Evolutionary conservation across 2,797 vertebrate genomes (phyloP).

Genomic region (Tauraco hartlaubi): DNA sequence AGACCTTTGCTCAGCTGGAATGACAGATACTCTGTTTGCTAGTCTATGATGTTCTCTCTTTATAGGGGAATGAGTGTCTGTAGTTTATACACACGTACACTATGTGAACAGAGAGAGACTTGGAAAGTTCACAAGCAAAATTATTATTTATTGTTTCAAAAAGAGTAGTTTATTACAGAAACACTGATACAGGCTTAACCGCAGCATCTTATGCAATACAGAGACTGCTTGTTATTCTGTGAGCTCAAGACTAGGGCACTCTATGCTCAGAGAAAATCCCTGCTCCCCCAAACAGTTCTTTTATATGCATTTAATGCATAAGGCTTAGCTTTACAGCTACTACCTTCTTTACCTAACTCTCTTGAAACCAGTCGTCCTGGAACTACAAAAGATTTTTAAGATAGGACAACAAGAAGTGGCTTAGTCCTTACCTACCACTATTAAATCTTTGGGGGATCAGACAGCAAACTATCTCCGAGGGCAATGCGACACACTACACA

Average conservation of each 20-base stretch:
- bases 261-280: slow-evolving; percentile 1
- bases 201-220: slow-evolving; percentile 40
- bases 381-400: slow-evolving; percentile 23
- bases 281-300: neutral
- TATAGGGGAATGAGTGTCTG: slow-evolving; percentile 40
- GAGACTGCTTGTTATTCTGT: slow-evolving; percentile 40
- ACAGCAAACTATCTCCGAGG: slow-evolving; percentile 18
- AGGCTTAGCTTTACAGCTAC: neutral
- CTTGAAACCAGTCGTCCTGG: neutral
- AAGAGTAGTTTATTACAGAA: slow-evolving; percentile 42
- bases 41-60: slow-evolving; percentile 70
- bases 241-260: slow-evolving; percentile 1
- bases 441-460: slow-evolving; percentile 26
- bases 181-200: slow-evolving; percentile 62
- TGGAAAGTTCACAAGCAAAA: slow-evolving; percentile 69
- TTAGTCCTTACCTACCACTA: slow-evolving; percentile 13
- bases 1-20: slow-evolving; percentile 77
- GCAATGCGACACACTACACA: slow-evolving; percentile 9
- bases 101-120: slow-evolving; percentile 33
- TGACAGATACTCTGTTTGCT: slow-evolving; percentile 75
- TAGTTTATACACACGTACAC: slow-evolving; percentile 34
- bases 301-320: neutral
- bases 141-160: slow-evolving; percentile 70
- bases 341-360: neutral
- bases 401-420: neutral